Conservation (phyloP, 2,113 vertebrate genomes). For the Malurus alboscapulatus region DNA sequence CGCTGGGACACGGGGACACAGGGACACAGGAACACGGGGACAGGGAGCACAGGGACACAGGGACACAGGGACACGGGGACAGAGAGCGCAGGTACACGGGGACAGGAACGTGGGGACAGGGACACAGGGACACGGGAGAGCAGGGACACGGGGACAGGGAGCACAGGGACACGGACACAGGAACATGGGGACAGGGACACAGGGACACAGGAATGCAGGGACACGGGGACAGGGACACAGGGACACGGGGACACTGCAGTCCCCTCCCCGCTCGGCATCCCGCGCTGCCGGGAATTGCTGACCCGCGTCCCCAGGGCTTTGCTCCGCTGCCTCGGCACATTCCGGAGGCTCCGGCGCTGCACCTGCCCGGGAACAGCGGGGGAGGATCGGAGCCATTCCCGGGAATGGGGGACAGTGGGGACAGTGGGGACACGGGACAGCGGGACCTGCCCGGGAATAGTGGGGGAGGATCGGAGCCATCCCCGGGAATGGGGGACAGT, state of each 20-base stretch:
- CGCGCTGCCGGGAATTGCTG: background rate
- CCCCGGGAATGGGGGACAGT: too few species aligned
- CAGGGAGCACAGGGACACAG: background rate
- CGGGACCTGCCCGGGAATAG: background rate
- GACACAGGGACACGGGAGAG: accelerated
- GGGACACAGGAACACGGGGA: background rate
- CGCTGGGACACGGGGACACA: background rate
- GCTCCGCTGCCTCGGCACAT: background rate
- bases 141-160: background rate
- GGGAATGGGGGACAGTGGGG: too few species aligned
- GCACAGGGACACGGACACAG: too few species aligned
- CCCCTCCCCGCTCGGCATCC: background rate
- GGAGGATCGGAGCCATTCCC: too few species aligned
- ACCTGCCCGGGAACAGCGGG: background rate
- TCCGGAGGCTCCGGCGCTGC: background rate
- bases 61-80: too few species aligned
- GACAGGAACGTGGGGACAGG: too few species aligned
- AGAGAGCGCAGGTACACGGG: too few species aligned
- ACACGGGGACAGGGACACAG: background rate
- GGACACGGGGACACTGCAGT: background rate
- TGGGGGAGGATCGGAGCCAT: too few species aligned
- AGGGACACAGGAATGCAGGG: background rate
- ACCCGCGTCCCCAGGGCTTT: background rate
- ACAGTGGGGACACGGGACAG: background rate
- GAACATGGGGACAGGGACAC: background rate